Conservation (phyloP, 2,797 vertebrate genomes). For the Sitta carolinensis region DNA sequence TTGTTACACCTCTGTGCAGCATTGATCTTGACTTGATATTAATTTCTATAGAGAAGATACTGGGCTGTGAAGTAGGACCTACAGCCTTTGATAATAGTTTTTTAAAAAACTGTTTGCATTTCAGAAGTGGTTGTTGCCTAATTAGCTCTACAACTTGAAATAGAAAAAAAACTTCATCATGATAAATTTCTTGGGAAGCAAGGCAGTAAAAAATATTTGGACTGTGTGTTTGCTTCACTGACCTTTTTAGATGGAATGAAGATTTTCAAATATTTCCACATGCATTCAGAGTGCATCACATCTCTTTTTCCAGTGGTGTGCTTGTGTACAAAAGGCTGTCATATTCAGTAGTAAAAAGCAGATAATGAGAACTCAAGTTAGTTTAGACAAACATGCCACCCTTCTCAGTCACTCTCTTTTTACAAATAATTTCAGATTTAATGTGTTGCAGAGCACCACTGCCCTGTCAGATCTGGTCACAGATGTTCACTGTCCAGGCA, state of each 20-base stretch:
- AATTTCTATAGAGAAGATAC: not conserved
- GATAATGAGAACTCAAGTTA: not conserved
- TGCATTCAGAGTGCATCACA: not conserved
- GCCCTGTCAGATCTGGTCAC: not conserved
- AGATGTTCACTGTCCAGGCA: not conserved
- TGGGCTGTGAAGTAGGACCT: not conserved
- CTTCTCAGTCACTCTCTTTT: not conserved
- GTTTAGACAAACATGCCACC: not conserved
- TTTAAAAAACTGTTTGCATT: not conserved
- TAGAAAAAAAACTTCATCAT: not conserved
- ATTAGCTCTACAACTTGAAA: not conserved
- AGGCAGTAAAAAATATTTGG: not conserved
- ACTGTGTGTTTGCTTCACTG: not conserved
- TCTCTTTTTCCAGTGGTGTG: not conserved
- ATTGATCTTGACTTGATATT: not conserved
- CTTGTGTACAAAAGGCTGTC: not conserved
- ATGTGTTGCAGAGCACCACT: not conserved
- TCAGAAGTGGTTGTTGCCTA: not conserved
- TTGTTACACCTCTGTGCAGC: not conserved
- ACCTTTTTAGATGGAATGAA: not conserved
- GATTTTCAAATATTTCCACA: not conserved
- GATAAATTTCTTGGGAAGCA: not conserved
- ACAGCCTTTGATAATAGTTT: not conserved
- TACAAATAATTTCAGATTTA: not conserved
- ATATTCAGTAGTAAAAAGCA: not conserved